Percentiles rank a stretch among this genome's conserved stretches.
Conservation (phyloP, 2,797 vertebrate genomes). For the Acipenser transmontanus region DNA sequence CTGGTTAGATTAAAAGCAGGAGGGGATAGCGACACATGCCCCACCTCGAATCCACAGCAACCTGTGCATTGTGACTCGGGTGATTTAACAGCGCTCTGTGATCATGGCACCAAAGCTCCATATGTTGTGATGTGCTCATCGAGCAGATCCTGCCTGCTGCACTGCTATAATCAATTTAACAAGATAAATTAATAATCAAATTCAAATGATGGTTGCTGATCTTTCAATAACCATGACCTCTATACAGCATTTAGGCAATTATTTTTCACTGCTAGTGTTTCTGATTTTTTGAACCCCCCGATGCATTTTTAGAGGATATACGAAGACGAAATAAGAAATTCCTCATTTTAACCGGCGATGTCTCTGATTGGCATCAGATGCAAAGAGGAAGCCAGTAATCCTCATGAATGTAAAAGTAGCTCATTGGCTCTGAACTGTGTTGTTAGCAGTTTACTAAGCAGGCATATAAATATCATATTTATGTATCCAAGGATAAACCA, state of each 20-base stretch:
- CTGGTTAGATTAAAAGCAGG: slow-evolving; percentile 24
- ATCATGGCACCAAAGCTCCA: slow-evolving; percentile 29
- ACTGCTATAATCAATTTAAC: slow-evolving; percentile 68
- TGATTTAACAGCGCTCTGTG: slow-evolving; percentile 23
- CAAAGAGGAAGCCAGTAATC: slow-evolving; percentile 73
- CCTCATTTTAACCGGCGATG: slow-evolving; percentile 34
- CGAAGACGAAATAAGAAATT: slow-evolving; percentile 36
- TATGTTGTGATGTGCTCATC: slow-evolving; percentile 55
- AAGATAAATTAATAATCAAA: slow-evolving; percentile 67
- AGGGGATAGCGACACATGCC: slow-evolving; percentile 8
- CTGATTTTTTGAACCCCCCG: too few species aligned
- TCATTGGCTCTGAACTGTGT: slow-evolving; percentile 71
- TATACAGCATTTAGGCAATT: slow-evolving; percentile 41
- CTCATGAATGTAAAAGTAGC: slow-evolving; percentile 73
- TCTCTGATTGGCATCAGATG: slow-evolving; percentile 68
- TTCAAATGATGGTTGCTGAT: slow-evolving; percentile 70
- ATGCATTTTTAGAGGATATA: neutral
- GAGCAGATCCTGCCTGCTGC: slow-evolving; percentile 44
- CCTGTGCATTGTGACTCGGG: slow-evolving; percentile 24
- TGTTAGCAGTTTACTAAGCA: slow-evolving; percentile 64
- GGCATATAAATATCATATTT: slow-evolving; percentile 60
- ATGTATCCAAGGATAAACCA: slow-evolving; percentile 50
- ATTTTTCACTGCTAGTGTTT: too few species aligned
- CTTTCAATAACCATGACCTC: slow-evolving; percentile 64
- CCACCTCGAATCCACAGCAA: neutral